Evolutionary conservation across 2,888 invertebrate genomes (phyloP).

Genomic region (Alsophila aescularia): DNA sequence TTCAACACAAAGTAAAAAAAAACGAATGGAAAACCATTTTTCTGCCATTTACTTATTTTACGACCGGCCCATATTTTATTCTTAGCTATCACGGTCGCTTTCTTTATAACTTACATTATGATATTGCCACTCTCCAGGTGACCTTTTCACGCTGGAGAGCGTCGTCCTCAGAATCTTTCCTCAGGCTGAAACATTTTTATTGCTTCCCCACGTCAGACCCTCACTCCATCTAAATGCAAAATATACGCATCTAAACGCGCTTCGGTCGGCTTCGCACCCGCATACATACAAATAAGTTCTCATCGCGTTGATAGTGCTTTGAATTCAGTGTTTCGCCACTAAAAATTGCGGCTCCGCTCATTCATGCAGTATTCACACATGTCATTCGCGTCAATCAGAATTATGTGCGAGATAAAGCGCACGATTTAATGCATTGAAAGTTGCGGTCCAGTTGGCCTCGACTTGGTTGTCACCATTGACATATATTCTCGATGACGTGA

Average conservation of each 20-base stretch:
- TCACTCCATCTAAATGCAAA: constrained; percentile 38
- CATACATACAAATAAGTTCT: constrained; percentile 42
- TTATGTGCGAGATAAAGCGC: constrained; percentile 37
- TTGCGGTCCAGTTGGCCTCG: constrained; percentile 30
- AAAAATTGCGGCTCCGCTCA: constrained; percentile 43
- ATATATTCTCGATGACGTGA: no score
- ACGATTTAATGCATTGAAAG: constrained; percentile 45
- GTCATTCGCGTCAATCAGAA: constrained; percentile 33
- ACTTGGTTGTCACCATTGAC: not conserved
- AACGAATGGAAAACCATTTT: constrained; percentile 16
- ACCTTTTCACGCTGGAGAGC: constrained; percentile 27
- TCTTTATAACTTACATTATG: constrained; percentile 34
- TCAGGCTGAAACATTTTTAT: constrained; percentile 36
- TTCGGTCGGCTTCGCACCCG: constrained; percentile 28
- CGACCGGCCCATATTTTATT: constrained; percentile 33
- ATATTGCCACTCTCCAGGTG: constrained; percentile 34
- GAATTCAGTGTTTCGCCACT: constrained; percentile 45
- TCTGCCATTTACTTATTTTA: constrained; percentile 25
- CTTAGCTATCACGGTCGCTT: constrained; percentile 22
- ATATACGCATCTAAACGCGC: constrained; percentile 32
- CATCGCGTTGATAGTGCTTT: constrained; percentile 44
- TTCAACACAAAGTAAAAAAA: not conserved
- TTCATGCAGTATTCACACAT: constrained; percentile 48
- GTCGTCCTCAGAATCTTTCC: constrained; percentile 28
- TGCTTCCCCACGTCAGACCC: constrained; percentile 36